Base-by-base conservation (phyloP, 2,888 invertebrate species). In the Mesodorylaimus sp. region DNA sequence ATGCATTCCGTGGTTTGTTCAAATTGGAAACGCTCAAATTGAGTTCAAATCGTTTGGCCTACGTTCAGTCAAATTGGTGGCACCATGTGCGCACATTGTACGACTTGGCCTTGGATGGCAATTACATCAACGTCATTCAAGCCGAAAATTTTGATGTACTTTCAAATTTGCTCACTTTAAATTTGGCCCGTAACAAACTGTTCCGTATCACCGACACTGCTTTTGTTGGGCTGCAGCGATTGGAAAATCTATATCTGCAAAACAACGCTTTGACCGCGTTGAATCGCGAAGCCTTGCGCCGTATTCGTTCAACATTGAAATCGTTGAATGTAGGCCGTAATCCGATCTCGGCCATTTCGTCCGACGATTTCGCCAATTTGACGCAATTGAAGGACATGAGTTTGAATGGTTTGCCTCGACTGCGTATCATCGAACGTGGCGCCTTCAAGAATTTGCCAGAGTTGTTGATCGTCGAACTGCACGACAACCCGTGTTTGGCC, bases 391-490 rank as follows among this genome's bases (percentile, higher is more conserved):
- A 58, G 1, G 62, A 65, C 49, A 48, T 70, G 2, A 62, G 63
- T 2, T 53, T 71, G 2, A 62, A 63, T 45, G 62, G 63, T 51
- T 62, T 68, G 61, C 63, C 64, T 1, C 59, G 62, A 29, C 59
- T 72, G 13, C 49, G 50, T n/a, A 57, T 67, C 1, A 59, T 71
- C 3, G 70, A 70, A 51, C 58, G 58, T 23, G 59, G 61, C 32
- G 66, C 70, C 2, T 70, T 72, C 54, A 57, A 59, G 52, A 65
- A 68, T 53, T 56, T 71, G 45, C 61, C 63, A 2, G 55, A 61
- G 26, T 58, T 71, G 24, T 47, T 55, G 3, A 60, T 59, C 24
- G 52, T 71, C 38, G 60, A 65, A 46, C 54, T 70, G 41, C 65
- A 67, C 54, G 65, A 68, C 54, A 70, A 70, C 58, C 60, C 59